Base-by-base conservation (phyloP, 2,113 vertebrate genomes). In the Rhinogobius similis region DNA sequence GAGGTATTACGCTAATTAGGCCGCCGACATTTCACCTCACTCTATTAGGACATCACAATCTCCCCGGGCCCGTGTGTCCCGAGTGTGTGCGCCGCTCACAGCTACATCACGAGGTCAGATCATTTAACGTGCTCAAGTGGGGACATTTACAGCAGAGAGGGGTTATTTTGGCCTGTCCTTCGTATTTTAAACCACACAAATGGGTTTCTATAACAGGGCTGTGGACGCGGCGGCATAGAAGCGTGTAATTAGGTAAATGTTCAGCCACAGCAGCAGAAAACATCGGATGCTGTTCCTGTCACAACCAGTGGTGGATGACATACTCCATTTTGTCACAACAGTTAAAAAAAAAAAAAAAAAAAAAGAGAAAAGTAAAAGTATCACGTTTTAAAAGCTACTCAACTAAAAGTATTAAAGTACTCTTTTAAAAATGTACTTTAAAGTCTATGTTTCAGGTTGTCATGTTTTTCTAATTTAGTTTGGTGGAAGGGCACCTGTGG, bases 1-100 rank as follows among this genome's bases (percentile, higher is more conserved):
- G 75, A 81, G 70, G 75, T 68, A 72, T 73, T 68, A 65, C 38
- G 4, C 39, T 78, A 82, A 82, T 83, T 65, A 85, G 79, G 69
- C 21, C 44, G 4, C 24, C 41, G 39, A 70, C 70, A 64, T 58
- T 16, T 81, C 73, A 67, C 67, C 73, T 75, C 56, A 24, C 39
- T 70, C 67, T 65, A 62, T 77, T 62, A 63, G 16, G 27, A 70
- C 26, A 23, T 68, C 36, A 62, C 27, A 18, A 43, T 39, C 20
- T 26, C 62, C 16, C 58, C 5, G 32, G 32, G 32, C 21, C n/a
- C 10, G 20, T 21, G 61, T 24, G 21, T 21, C n/a, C 10, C 21
- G 12, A 41, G 18, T 61, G 27, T 36, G 27, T 36, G 58, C 29
- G 18, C 58, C 12, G n/a, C 29, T 61, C n/a, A 61, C 18, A 10